Evolutionary conservation across 2,113 vertebrate genomes (phyloP).

Genomic region (Atherinomorus stipes): DNA sequence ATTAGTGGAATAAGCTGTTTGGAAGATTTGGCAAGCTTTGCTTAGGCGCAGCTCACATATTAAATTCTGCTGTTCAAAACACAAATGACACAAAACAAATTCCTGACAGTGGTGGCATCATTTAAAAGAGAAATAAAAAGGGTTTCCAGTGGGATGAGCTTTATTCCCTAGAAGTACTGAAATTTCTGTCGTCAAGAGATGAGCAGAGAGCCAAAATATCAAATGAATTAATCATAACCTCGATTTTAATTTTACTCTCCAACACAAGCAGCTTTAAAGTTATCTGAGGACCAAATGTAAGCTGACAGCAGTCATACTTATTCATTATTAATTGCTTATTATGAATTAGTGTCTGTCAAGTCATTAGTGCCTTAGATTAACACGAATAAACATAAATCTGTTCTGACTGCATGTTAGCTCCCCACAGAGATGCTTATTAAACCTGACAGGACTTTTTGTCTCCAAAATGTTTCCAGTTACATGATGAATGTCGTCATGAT

Average conservation of each 20-base stretch:
- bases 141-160: too few relatives aligned
- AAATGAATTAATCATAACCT: not conserved
- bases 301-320: conserved; percentile 44
- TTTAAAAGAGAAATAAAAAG: too few relatives aligned
- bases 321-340: conserved; percentile 45
- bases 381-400: conserved; percentile 33
- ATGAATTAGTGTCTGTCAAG: conserved; percentile 46
- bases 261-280: not conserved
- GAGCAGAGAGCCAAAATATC: too few relatives aligned
- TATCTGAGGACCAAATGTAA: conserved; percentile 20
- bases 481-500: conserved; percentile 3
- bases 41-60: too few relatives aligned
- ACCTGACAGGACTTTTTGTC: conserved; percentile 14
- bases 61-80: too few relatives aligned
- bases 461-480: conserved; percentile 12
- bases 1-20: too few relatives aligned
- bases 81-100: too few relatives aligned
- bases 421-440: conserved; percentile 15
- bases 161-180: too few relatives aligned
- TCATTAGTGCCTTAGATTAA: conserved; percentile 42
- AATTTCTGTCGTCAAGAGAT: too few relatives aligned
- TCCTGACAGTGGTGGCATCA: too few relatives aligned
- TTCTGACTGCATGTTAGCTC: conserved; percentile 35
- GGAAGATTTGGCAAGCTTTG: too few relatives aligned
- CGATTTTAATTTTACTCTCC: not conserved